Base-by-base conservation (phyloP, 2,113 vertebrate genomes). In the Scatophagus argus region DNA sequence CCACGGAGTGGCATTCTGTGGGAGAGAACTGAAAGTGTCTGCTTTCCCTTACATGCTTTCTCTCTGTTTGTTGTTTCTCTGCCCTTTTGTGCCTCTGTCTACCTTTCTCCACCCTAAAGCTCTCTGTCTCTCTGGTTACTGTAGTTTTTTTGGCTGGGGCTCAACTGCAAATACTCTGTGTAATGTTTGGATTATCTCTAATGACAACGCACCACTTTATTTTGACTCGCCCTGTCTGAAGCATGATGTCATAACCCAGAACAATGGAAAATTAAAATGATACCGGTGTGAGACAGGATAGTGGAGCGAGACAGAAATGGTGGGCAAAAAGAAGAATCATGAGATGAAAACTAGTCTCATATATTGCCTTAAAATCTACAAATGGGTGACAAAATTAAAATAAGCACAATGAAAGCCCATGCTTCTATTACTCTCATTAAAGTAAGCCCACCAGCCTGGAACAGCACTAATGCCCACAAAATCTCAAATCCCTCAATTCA, bases 101-200 rank as follows among this genome's bases (percentile, higher is more conserved):
- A 13, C 65, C 60, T 64, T 55, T 58, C 70, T 78, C 44, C 74
- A 27, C 31, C 39, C 36, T 75, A 39, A 43, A 2, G 43, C 38
- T 41, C 65, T 4, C 55, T 13, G 36, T 70, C 36, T 77, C 59
- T 41, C 67, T 25, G 19, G 46, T 66, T 51, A 38, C 64, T 63
- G 79, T 32, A 62, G 74, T 29, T 65, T 63, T 21, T 51, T 55
- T 81, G 85, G 79, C 84, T 9, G 5, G 8, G 8, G 36, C 67
- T 82, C 82, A 83, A 71, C 74, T 7, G 51, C 72, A n/a, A 83
- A 52, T 21, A 58, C 36, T 9, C n/a, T 60, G 69, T 82, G 56
- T 51, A 36, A 69, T 29, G 73, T 83, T 89, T 77, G 77, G 72
- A 75, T 59, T 27, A 78, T 68, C 82, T 77, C 77, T 47, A n/a